These are phyloP conservation scores for Crioceris asparagi DNA, from an alignment of 2,888 invertebrate species.

Conservation along the genomic window DNA sequence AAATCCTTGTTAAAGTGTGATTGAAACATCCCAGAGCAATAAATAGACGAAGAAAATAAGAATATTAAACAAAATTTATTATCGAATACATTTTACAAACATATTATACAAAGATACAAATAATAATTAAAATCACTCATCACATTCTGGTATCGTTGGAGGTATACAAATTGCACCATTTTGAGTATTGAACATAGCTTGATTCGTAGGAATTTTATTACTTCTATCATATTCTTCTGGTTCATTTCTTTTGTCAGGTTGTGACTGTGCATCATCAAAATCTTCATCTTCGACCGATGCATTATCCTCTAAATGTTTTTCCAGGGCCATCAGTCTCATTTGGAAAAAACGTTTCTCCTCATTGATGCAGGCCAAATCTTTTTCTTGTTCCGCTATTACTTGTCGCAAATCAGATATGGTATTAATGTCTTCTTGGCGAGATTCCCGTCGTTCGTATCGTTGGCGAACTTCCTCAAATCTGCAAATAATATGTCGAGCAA, in stretches of 20 bases:
- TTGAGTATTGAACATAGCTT: conserved; percentile 7
- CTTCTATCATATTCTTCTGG: conserved; percentile 3
- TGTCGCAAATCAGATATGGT: conserved; percentile 44
- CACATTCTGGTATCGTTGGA: conserved; percentile 36
- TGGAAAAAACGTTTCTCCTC: conserved; percentile 49
- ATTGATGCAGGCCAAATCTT: conserved; percentile 45
- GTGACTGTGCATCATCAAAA: conserved; percentile 28
- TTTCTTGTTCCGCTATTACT: conserved; percentile 47
- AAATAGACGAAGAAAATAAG: too few species aligned
- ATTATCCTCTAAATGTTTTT: conserved; percentile 24
- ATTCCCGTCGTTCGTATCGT: conserved; percentile 46
- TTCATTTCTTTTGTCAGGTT: conserved; percentile 7
- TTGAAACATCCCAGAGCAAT: too few species aligned
- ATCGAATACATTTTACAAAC: too few species aligned
- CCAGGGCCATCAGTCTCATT: conserved; percentile 38
- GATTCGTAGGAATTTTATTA: background rate
- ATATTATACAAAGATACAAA: too few species aligned
- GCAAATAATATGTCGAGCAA: too few species aligned
- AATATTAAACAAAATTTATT: too few species aligned
- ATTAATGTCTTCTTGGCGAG: conserved; percentile 45
- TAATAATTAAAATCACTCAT: conserved; percentile 31
- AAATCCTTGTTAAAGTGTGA: too few species aligned
- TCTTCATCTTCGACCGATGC: conserved; percentile 27
- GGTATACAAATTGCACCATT: conserved; percentile 29
- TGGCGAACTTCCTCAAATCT: conserved; percentile 49